Percentiles rank a stretch among this genome's conserved stretches.
These are phyloP conservation scores for Regulus satrapa DNA, from an alignment of 2,113 vertebrate species.

Conservation along the genomic window DNA sequence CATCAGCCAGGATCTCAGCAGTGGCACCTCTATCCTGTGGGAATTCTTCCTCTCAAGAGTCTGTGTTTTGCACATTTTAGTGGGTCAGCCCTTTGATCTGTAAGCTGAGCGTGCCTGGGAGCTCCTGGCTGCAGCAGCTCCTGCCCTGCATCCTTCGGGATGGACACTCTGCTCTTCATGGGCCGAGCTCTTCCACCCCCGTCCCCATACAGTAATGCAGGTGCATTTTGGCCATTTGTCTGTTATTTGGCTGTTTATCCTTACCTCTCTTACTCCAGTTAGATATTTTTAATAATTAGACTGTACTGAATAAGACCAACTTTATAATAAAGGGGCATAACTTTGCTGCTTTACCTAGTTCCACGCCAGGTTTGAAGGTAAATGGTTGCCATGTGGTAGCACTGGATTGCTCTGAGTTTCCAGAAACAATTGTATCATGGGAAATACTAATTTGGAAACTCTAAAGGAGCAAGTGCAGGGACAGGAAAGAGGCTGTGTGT, in stretches of 20 bases:
- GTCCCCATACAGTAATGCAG: rapidly evolving
- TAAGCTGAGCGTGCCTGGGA: rapidly evolving
- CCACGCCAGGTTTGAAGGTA: neutral
- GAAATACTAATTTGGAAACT: neutral
- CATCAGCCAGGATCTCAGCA: neutral
- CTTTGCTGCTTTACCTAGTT: neutral
- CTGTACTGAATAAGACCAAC: neutral
- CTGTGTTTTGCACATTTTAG: rapidly evolving
- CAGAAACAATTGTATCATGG: neutral
- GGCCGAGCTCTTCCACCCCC: neutral
- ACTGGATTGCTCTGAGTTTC: neutral
- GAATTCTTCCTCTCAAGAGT: neutral
- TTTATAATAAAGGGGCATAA: neutral
- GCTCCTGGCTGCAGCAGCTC: neutral
- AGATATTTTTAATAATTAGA: neutral
- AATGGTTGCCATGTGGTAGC: neutral
- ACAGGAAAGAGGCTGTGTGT: neutral
- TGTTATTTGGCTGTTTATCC: neutral
- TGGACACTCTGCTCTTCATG: rapidly evolving
- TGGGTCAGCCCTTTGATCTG: rapidly evolving
- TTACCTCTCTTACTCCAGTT: neutral
- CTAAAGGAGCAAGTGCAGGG: neutral
- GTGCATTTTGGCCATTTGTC: neutral
- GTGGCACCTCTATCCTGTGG: neutral
- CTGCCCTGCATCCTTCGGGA: neutral